Evolutionary conservation across 2,888 invertebrate species (phyloP), one percentile per base, ranked within the genome.

Genomic region (Calameuta pallipes): DNA sequence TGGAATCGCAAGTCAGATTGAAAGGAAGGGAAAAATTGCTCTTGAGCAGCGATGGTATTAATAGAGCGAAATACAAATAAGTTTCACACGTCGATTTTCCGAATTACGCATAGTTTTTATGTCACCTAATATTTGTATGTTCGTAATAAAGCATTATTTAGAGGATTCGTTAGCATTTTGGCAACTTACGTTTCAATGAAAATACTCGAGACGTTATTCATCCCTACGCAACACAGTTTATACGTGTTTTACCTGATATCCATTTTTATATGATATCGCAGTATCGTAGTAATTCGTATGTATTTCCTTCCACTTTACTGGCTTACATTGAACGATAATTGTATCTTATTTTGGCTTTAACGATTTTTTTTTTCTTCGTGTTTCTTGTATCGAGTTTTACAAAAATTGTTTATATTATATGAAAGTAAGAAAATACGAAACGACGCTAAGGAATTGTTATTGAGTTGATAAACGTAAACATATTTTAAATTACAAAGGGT

Each of bases 391-490:
- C 56, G 56, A 56, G 56, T 83, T 89, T 88, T 89, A 89, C 89
- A 90, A 90, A 89, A 90, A 89, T 86, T 85, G 87, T 85, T 87
- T 84, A 83, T 84, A 88, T 85, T 85, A 88, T 90, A 91, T 87
- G 89, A 91, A 91, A 91, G 91, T 91, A 91, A 91, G 91, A 91
- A 91, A 91, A 91, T 91, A 91, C 87, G 90, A 91, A 91, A 91
- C 87, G 88, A 90, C 90, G 86, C 88, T 90, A 87, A 88, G 88
- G 85, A 89, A 90, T 87, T 87, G 86, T 88, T 85, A 86, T 89
- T 87, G 85, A 87, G 84, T 87, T 56, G 85, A 88, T 86, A 85
- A 91, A 90, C 87, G 84, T 86, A 90, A 90, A 88, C 86, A 84
- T 85, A 83, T 82, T 71, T 87, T 88, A 87, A 89, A 90, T 88